Evolutionary conservation across 2,113 vertebrate species (phyloP), one percentile per base, ranked within the genome.

Genomic region (Datnioides undecimradiatus): DNA sequence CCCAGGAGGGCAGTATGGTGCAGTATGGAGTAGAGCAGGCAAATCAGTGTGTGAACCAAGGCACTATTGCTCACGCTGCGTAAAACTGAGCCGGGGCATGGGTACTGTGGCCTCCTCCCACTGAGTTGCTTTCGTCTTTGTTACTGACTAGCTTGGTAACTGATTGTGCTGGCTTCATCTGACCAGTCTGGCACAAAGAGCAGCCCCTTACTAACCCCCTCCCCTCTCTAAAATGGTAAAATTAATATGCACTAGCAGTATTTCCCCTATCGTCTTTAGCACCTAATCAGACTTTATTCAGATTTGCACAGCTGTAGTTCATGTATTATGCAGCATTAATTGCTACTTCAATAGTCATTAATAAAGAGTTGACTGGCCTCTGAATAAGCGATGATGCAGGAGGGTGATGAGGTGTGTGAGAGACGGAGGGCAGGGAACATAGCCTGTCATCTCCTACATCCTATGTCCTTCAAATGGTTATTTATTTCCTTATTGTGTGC

Each of bases 261-360:
- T 88, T 85, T 89, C 65, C 78, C 82, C 88, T 62, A 84, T 91
- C 88, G 90, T 92, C 93, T 94, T 93, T 93, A 94, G 89, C 89
- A 90, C 91, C 90, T 92, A 94, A 94, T 95, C 93, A 92, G 91
- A 87, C 87, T 90, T 93, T 92, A 92, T 95, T 93, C 93, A 91
- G 90, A 93, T 94, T 90, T 94, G 93, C 93, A 89, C 94, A 94
- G 93, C 93, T 94, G 94, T 93, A 93, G 72, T 93, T 95, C 92
- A 95, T 95, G 93, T 94, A 92, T 95, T 95, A 95, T 95, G 93
- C 94, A 95, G 90, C 89, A 93, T 93, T 94, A 95, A 94, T 93
- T 93, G 91, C 90, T 94, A 85, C 91, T 93, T 92, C 84, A 93
- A 90, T 93, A 93, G 91, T 93, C 93, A 92, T 95, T 94, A 95